phyloP scores from a whole-genome alignment of 2,113 vertebrate species.

The Ibidorhyncha struthersii region DNA sequence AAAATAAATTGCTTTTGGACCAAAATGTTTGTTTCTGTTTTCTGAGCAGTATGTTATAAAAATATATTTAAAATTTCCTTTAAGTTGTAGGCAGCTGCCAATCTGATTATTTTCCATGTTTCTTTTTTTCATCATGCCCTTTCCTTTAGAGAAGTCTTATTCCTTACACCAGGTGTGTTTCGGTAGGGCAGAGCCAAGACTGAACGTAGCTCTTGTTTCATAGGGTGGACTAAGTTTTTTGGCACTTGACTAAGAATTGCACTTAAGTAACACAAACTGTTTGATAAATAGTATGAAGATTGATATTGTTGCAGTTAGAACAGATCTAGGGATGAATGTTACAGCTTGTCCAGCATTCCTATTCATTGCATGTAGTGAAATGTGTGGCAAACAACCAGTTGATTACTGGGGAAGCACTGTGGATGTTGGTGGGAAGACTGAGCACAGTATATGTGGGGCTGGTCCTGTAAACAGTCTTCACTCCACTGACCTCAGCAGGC shows the following conservation, averaged over 20 bases:
- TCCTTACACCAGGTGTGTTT: not conserved
- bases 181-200: not conserved
- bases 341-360: not conserved
- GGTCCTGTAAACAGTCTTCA: not conserved
- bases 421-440: not conserved
- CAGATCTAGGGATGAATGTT: not conserved
- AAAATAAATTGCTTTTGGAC: not conserved
- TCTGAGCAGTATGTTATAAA: not conserved
- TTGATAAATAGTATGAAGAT: not conserved
- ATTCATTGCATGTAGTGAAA: not conserved
- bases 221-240: not conserved
- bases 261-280: not conserved
- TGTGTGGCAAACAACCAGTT: not conserved
- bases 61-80: not conserved
- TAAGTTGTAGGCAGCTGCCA: no score
- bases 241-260: not conserved
- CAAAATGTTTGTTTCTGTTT: not conserved
- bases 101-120: no score
- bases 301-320: not conserved
- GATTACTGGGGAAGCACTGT: not conserved
- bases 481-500: not conserved
- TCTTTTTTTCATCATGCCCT: not conserved
- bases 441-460: fast-evolving
- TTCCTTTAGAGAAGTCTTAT: not conserved
- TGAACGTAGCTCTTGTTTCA: not conserved